Conservation (phyloP, 1,140 invertebrate genomes). For the Ectropis grisescens region DNA sequence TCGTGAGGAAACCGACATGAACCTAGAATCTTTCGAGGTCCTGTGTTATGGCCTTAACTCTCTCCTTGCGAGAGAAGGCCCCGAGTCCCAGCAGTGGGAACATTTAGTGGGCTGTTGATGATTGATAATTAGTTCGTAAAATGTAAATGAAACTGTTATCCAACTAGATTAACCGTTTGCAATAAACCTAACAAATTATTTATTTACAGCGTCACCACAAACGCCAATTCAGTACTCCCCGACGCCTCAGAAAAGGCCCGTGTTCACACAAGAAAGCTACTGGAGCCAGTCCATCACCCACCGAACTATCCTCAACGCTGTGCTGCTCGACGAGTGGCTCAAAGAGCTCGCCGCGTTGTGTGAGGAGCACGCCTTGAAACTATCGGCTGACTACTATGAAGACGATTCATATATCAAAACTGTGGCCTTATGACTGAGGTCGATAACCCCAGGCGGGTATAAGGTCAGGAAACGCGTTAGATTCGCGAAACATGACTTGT, state of each 20-base stretch:
- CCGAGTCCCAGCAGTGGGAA: too few species aligned
- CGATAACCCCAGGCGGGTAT: slow-evolving; percentile 28
- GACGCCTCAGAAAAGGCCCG: slow-evolving; percentile 26
- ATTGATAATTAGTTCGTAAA: too few species aligned
- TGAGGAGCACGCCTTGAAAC: slow-evolving; percentile 86
- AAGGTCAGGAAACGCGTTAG: slow-evolving; percentile 9
- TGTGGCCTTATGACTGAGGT: slow-evolving; percentile 56
- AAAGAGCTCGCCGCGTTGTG: slow-evolving; percentile 93
- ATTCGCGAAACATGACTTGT: not conserved
- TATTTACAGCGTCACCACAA: too few species aligned
- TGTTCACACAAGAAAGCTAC: slow-evolving; percentile 50
- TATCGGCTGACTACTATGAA: slow-evolving; percentile 35
- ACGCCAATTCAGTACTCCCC: too few species aligned
- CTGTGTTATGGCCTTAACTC: too few species aligned
- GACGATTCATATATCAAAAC: slow-evolving; percentile 39
- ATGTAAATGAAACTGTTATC: too few species aligned
- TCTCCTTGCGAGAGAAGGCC: too few species aligned
- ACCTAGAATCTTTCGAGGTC: too few species aligned
- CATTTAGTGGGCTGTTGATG: too few species aligned
- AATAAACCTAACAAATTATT: too few species aligned
- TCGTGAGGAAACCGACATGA: too few species aligned
- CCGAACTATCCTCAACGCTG: slow-evolving; percentile 74
- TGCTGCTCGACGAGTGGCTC: slow-evolving; percentile 92
- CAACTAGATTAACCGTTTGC: too few species aligned
- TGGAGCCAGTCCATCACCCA: slow-evolving; percentile 60